Conservation (phyloP, 2,888 invertebrate genomes). For the Carabus problematicus region DNA sequence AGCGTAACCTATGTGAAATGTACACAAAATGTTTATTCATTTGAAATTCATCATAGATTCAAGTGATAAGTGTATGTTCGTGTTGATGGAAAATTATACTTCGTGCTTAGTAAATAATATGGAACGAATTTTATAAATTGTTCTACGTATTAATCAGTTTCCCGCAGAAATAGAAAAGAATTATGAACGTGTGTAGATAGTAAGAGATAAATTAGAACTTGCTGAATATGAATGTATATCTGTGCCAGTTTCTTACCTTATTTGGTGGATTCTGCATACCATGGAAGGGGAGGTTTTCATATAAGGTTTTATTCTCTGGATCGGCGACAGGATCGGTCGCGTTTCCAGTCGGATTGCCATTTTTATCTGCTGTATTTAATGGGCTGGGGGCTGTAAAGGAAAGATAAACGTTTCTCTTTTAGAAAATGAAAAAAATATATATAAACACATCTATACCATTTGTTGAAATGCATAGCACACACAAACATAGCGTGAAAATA, state of each 20-base stretch:
- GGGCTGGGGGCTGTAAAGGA: conserved; percentile 60
- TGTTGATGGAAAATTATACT: background rate
- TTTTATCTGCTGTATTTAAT: conserved; percentile 63
- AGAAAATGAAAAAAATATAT: background rate
- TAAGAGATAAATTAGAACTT: too few species aligned
- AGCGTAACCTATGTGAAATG: conserved; percentile 23
- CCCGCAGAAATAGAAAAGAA: too few species aligned
- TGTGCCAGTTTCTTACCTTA: conserved; percentile 72
- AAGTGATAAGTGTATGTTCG: conserved; percentile 6
- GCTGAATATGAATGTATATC: too few species aligned
- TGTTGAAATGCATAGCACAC: background rate
- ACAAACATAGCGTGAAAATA: too few species aligned
- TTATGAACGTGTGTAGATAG: too few species aligned
- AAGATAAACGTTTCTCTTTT: conserved; percentile 21
- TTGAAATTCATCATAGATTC: too few species aligned
- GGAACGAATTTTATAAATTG: too few species aligned
- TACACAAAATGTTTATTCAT: background rate
- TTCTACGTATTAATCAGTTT: too few species aligned
- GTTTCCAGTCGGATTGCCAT: conserved; percentile 59
- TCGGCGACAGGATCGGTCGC: conserved; percentile 74
- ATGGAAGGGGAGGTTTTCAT: conserved; percentile 95
- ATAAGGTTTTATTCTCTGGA: conserved; percentile 79
- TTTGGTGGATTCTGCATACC: conserved; percentile 92
- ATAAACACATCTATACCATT: background rate
- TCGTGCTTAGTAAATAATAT: too few species aligned